A percentile compares a stretch with the other conserved stretches of the same genome.
phyloP scores from a whole-genome alignment of 2,797 vertebrate genomes.

The Trematomus bernacchii region DNA sequence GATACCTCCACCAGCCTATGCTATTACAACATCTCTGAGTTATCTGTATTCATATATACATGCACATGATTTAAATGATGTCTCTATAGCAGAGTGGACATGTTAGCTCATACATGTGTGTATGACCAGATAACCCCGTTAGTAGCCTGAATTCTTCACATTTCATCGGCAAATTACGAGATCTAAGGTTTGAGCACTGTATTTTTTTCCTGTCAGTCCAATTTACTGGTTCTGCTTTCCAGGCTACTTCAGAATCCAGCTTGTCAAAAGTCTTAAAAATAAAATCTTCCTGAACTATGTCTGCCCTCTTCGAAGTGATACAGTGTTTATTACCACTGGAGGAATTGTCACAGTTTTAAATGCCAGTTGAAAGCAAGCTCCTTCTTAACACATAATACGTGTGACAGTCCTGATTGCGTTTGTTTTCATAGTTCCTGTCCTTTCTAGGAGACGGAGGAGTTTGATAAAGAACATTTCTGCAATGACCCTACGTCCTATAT shows the following conservation, averaged over 20 bases:
- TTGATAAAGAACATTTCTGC: background rate
- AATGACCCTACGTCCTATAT: background rate
- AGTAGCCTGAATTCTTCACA: background rate
- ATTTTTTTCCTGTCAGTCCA: background rate
- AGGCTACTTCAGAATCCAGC: constrained; percentile 4
- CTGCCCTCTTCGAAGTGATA: constrained; percentile 4
- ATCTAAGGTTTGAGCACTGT: background rate
- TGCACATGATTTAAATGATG: background rate
- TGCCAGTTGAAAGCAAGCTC: background rate
- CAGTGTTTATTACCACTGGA: constrained; percentile 3
- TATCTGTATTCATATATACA: background rate
- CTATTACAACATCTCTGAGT: background rate
- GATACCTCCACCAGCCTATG: constrained; percentile 9
- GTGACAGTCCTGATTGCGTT: background rate
- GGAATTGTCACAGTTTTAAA: constrained; percentile 7
- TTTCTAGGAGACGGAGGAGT: background rate
- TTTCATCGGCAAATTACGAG: constrained; percentile 2
- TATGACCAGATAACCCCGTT: background rate
- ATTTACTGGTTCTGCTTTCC: constrained; percentile 11
- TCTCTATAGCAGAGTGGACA: background rate
- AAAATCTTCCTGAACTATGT: constrained; percentile 9
- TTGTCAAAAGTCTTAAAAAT: background rate
- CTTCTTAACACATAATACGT: constrained; percentile 22
- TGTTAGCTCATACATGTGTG: background rate
- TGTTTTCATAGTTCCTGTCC: background rate